A percentile compares a stretch with the other conserved stretches of the same genome.
Conservation (phyloP, 2,797 vertebrate species). For the Sebastes paucispinis region DNA sequence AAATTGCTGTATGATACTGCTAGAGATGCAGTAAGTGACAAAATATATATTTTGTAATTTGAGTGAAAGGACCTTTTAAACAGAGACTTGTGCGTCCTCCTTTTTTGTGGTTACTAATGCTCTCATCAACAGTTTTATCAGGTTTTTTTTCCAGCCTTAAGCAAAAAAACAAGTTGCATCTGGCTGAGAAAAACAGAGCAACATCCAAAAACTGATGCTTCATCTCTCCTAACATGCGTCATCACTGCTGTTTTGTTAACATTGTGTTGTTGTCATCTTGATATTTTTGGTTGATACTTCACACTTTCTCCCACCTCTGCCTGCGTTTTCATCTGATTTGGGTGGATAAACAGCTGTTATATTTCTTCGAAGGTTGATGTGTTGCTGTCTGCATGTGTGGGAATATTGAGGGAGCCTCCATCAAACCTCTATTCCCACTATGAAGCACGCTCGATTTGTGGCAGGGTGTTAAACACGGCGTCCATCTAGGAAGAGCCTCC, state of each 20-base stretch:
- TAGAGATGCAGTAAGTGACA: not conserved
- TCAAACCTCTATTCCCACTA: constrained; percentile 28
- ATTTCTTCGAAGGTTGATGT: constrained; percentile 8
- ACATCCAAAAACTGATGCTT: not conserved
- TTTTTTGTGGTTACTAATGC: not conserved
- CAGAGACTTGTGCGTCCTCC: not conserved
- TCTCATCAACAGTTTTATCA: constrained; percentile 12
- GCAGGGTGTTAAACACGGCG: constrained; percentile 41
- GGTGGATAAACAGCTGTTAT: constrained; percentile 11
- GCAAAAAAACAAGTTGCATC: not conserved
- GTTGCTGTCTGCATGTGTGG: not conserved
- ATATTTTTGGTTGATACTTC: not conserved
- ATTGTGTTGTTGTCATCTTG: not conserved
- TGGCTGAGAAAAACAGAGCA: not conserved
- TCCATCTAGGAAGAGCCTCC: constrained; percentile 29
- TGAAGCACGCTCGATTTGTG: constrained; percentile 42
- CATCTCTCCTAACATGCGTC: not conserved
- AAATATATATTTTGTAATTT: not conserved
- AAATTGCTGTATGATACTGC: not conserved
- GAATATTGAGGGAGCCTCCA: constrained; percentile 5
- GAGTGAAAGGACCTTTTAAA: not conserved
- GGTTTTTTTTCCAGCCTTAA: not conserved
- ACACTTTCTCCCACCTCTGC: not conserved
- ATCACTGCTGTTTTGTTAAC: not conserved
- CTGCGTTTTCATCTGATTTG: not conserved